Evolutionary conservation across 2,888 invertebrate species (phyloP), one percentile per base, ranked within the genome.

Genomic region (Eilema caniola): DNA sequence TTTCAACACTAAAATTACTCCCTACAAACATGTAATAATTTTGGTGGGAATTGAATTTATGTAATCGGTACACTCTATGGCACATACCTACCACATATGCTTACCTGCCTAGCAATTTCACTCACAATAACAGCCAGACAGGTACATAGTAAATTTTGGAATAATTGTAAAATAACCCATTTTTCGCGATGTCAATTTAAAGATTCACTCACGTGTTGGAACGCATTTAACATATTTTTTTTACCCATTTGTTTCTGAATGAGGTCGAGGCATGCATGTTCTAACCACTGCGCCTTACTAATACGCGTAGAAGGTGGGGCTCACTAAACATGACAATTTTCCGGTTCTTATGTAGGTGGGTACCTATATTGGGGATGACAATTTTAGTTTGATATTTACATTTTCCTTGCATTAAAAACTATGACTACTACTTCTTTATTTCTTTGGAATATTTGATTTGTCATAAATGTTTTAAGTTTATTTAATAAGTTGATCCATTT

Each of bases 181-280:
- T 53, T 53, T 53, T 8, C 53, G 0, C 10, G 10, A n/a, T n/a
- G n/a, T 10, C 53, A 53, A n/a, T n/a, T 53, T 53, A n/a, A 53
- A 53, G n/a, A 41, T 20, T 47, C 20, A 53, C 10, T 53, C n/a
- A 53, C 53, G n/a, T 53, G 53, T 53, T 53, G 53, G 53, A 8
- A 53, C 53, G n/a, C 53, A 53, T 53, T 53, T 53, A n/a, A 53
- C n/a, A 53, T 53, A n/a, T 10, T 10, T n/a, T n/a, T 2, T 53
- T 10, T 4, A 53, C 20, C n/a, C 53, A 53, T 53, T 53, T 10
- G n/a, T n/a, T 53, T n/a, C n/a, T n/a, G 53, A 53, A 53, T 53
- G 53, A 53, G 53, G 53, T 53, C 53, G 53, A n/a, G 53, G 53
- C 53, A 53, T 53, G 53, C 53, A 20, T n/a, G n/a, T n/a, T n/a